These are phyloP conservation scores for Brachionus calyciflorus DNA, from an alignment of 1,140 invertebrate species.

Conservation along the genomic window DNA sequence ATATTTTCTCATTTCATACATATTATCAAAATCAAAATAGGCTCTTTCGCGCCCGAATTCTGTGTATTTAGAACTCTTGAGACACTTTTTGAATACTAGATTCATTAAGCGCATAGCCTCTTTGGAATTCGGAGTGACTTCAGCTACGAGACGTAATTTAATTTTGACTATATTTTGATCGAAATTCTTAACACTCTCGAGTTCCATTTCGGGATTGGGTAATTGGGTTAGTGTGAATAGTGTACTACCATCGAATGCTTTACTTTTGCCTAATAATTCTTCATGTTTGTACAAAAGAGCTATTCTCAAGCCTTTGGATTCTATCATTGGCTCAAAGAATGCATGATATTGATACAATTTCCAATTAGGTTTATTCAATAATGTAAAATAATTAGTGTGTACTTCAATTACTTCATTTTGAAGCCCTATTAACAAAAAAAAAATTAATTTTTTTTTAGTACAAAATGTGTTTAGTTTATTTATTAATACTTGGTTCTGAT, in stretches of 20 bases:
- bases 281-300: neutral
- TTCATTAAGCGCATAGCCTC: neutral
- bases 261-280: neutral
- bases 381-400: constrained; percentile 71
- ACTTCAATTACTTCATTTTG: constrained; percentile 64
- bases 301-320: neutral
- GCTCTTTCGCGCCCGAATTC: constrained; percentile 28
- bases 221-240: neutral
- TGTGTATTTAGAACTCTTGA: neutral
- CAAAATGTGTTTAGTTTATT: no score
- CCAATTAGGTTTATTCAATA: constrained; percentile 70
- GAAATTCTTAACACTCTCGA: neutral
- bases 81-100: constrained; percentile 19
- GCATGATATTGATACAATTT: constrained; percentile 77
- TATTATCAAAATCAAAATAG: constrained; percentile 37
- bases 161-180: constrained; percentile 3
- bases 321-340: constrained; percentile 67
- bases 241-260: constrained; percentile 25
- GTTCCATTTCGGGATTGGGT: neutral
- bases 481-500: no score
- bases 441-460: no score
- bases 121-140: neutral
- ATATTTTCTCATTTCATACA: neutral
- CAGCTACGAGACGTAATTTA: neutral
- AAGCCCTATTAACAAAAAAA: constrained; percentile 48